These are phyloP conservation scores for Ciconia nigra DNA, from an alignment of 2,797 vertebrate species.

Conservation along the genomic window DNA sequence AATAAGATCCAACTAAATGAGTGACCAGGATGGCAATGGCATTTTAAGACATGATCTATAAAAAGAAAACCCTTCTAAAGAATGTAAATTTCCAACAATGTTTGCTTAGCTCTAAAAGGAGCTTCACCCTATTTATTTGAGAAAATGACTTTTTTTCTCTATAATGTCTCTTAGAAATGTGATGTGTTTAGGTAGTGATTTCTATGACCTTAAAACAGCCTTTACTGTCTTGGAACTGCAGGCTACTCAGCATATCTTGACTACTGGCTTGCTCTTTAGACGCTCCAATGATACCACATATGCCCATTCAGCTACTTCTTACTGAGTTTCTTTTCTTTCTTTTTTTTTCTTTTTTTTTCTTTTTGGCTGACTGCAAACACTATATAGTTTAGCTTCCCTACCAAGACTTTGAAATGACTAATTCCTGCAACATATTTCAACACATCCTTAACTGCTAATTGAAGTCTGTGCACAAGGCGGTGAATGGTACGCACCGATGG, in stretches of 20 bases:
- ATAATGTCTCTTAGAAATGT: neutral
- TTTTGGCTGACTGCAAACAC: conserved; percentile 40
- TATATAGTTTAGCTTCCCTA: conserved; percentile 54
- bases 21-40: fast-evolving
- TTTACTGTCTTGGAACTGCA: conserved; percentile 66
- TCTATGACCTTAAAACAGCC: conserved; percentile 69
- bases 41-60: neutral
- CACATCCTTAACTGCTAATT: conserved; percentile 74
- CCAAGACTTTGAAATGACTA: conserved; percentile 63
- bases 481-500: conserved; percentile 49
- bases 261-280: conserved; percentile 59
- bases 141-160: neutral
- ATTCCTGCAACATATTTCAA: conserved; percentile 69
- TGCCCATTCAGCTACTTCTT: conserved; percentile 66
- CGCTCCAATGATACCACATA: conserved; percentile 61
- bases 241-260: conserved; percentile 69
- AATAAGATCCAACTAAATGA: neutral
- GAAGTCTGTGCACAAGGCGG: conserved; percentile 58
- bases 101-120: neutral
- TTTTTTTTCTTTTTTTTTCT: neutral
- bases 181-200: conserved; percentile 45
- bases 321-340: conserved; percentile 34
- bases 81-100: neutral
- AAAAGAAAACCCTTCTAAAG: conserved; percentile 12
- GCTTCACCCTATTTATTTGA: neutral